Evolutionary conservation across 2,888 invertebrate species (phyloP), one percentile per base, ranked within the genome.

Genomic region (Eristalis pertinax): DNA sequence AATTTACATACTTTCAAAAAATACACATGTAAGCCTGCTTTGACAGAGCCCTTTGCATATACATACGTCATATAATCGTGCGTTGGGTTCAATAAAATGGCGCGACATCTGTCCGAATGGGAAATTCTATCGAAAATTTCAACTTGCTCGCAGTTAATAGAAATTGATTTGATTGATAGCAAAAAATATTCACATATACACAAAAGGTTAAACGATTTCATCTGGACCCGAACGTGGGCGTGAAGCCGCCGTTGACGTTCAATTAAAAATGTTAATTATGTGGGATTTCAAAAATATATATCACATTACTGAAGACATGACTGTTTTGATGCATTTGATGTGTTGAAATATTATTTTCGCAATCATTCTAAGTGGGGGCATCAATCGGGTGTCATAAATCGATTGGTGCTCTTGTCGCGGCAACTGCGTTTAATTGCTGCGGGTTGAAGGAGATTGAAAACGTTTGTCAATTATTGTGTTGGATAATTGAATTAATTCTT

Each of bases 181-280:
- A 38, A 26, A 70, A 70, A 60, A 69, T 68, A 68, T 32, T 69
- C 56, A 69, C 69, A 70, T 38, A 41, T 38, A 32, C 63, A 22
- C 35, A 50, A 32, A 32, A 32, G 64, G 74, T 65, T 75, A 56
- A 75, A 38, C 60, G 24, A 38, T 60, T 50, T 22, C 19, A 13
- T 19, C 19, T 56, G 1, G 22, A 22, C 13, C 19, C 10, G 22
- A 2, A 26, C 43, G 81, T 82, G 58, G 82, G 82, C 65, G 76
- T 70, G 35, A 64, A 50, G 60, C 70, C 70, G 32, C 67, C 24
- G 70, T 64, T 81, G 64, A 32, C 63, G 32, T 22, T 75, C 75
- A 69, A 81, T 75, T 75, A 70, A 76, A 67, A 64, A 65, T 67
- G 70, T 70, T 70, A 67, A 76, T 82, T 76, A 19, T 26, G 26